Evolutionary conservation across 2,888 invertebrate species (phyloP).

Genomic region (Calameuta filiformis): DNA sequence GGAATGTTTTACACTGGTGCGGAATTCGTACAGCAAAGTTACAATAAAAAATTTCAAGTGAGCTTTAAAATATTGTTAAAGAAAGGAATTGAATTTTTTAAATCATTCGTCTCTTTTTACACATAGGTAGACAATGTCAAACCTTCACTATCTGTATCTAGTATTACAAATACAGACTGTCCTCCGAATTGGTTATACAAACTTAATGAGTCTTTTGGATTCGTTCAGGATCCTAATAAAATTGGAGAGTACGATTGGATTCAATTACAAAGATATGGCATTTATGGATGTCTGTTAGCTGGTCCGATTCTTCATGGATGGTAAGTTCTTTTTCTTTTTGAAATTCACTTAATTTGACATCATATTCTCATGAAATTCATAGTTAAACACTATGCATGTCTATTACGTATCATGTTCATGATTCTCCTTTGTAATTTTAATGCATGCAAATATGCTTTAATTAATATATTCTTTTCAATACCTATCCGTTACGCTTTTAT

Average conservation of each 20-base stretch:
- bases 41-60: conserved; percentile 77
- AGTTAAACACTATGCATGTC: not conserved
- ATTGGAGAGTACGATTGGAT: conserved; percentile 47
- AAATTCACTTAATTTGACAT: not conserved
- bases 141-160: conserved; percentile 8
- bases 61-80: conserved; percentile 43
- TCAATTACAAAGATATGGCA: conserved; percentile 54
- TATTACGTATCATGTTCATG: not conserved
- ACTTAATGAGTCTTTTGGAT: conserved; percentile 32
- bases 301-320: conserved; percentile 56
- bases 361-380: not conserved
- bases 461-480: not conserved
- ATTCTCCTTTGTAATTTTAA: not conserved
- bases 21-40: conserved; percentile 82
- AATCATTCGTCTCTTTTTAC: not conserved
- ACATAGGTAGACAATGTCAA: not conserved
- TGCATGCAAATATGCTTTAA: not conserved
- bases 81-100: not conserved
- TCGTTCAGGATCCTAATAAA: conserved; percentile 28
- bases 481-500: not conserved
- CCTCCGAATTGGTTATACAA: conserved; percentile 24
- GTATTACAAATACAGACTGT: not conserved
- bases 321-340: conserved; percentile 33
- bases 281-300: conserved; percentile 53
- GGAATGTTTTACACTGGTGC: conserved; percentile 83